A percentile compares a stretch with the other conserved stretches of the same genome.
Evolutionary conservation across 2,888 invertebrate species (phyloP).

Genomic region (Noctua comes): DNA sequence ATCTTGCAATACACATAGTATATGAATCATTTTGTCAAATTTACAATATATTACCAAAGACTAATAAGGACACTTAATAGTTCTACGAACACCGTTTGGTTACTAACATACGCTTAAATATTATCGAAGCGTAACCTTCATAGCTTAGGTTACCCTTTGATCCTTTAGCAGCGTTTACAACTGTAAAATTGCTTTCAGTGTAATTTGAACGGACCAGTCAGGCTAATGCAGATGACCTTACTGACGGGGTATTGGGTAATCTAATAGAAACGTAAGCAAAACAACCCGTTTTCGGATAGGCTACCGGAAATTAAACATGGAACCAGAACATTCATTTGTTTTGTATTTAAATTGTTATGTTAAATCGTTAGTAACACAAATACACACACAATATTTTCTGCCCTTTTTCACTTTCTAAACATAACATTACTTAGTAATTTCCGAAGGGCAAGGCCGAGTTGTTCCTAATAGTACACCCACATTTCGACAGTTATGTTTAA

Average conservation of each 20-base stretch:
- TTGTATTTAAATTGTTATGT: conserved; percentile 15
- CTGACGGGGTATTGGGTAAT: not conserved
- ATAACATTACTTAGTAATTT: too few species aligned
- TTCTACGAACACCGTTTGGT: not conserved
- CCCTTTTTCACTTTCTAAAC: not conserved
- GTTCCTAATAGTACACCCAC: too few species aligned
- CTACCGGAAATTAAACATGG: conserved; percentile 26
- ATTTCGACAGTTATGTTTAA: too few species aligned
- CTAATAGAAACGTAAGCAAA: conserved; percentile 1
- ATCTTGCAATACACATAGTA: too few species aligned
- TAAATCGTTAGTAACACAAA: not conserved
- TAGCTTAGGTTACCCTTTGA: conserved; percentile 16
- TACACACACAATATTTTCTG: not conserved
- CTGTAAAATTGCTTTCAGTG: conserved; percentile 25
- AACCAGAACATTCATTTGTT: conserved; percentile 13
- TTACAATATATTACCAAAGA: not conserved
- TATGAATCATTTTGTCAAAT: not conserved
- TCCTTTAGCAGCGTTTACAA: conserved; percentile 10
- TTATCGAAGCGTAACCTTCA: not conserved
- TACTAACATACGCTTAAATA: not conserved
- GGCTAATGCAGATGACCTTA: conserved; percentile 16
- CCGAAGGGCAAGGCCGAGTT: too few species aligned
- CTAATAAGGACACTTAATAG: not conserved
- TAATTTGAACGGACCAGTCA: conserved; percentile 6
- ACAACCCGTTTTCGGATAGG: conserved; percentile 4